A percentile compares a stretch with the other conserved stretches of the same genome.
phyloP scores from a whole-genome alignment of 2,888 invertebrate species.

The Polyommatus iphigenia region DNA sequence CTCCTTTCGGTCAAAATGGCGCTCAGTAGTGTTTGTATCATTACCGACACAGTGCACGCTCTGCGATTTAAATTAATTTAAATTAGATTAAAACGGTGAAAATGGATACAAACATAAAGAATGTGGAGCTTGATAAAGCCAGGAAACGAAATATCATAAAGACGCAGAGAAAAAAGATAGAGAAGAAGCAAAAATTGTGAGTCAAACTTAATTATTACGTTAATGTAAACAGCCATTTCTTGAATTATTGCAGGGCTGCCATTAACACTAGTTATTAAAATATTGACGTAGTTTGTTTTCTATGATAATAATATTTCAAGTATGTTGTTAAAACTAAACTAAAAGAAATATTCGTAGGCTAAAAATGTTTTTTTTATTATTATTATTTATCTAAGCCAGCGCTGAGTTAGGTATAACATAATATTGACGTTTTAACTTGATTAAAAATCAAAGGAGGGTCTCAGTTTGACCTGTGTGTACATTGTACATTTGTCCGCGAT shows the following conservation, averaged over 20 bases:
- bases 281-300: too few relatives aligned
- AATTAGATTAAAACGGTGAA: slow-evolving; percentile 35
- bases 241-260: slow-evolving; percentile 4
- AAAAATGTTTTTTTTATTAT: too few relatives aligned
- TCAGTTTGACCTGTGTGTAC: too few relatives aligned
- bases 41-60: slow-evolving; percentile 9
- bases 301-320: too few relatives aligned
- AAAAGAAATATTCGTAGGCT: too few relatives aligned
- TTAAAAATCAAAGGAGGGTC: too few relatives aligned
- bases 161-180: slow-evolving; percentile 36
- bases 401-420: too few relatives aligned
- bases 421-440: too few relatives aligned
- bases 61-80: slow-evolving; percentile 31
- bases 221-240: background rate
- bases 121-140: slow-evolving; percentile 36
- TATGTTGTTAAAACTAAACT: too few relatives aligned
- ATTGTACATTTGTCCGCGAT: too few relatives aligned
- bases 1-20: slow-evolving; percentile 35
- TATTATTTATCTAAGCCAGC: too few relatives aligned
- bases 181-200: slow-evolving; percentile 19
- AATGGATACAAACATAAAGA: slow-evolving; percentile 35
- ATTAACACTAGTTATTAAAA: background rate
- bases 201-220: slow-evolving; percentile 18
- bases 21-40: slow-evolving; percentile 19
- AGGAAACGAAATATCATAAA: slow-evolving; percentile 37